These are phyloP conservation scores for Phengaris alcon DNA, from an alignment of 2,888 invertebrate species.

Conservation along the genomic window DNA sequence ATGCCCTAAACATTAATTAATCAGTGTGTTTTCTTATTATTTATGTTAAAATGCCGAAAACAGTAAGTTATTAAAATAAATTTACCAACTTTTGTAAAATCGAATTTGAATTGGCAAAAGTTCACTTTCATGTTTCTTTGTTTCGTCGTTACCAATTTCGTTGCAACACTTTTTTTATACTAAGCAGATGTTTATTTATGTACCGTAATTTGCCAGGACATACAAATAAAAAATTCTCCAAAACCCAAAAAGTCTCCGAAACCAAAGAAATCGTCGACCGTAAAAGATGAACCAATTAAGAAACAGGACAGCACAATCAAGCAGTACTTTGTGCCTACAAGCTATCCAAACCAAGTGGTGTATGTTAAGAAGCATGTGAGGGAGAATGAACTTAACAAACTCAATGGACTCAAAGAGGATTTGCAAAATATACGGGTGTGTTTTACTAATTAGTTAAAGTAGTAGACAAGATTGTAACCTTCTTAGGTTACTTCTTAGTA, in stretches of 20 bases:
- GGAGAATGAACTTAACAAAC: slow-evolving; percentile 68
- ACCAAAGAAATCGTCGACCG: slow-evolving; percentile 45
- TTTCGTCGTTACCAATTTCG: not conserved
- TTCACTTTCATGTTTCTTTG: not conserved
- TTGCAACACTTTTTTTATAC: not conserved
- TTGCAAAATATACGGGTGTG: slow-evolving; percentile 62
- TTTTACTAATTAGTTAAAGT: not conserved
- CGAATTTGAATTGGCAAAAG: not conserved
- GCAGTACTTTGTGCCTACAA: slow-evolving; percentile 59
- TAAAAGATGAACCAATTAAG: slow-evolving; percentile 35
- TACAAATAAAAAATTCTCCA: not conserved
- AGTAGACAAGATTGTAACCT: not conserved
- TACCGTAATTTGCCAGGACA: not conserved
- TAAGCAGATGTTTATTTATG: not conserved
- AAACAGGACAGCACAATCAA: slow-evolving; percentile 48
- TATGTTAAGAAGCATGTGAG: slow-evolving; percentile 66
- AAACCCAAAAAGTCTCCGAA: slow-evolving; percentile 42
- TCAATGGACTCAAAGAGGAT: slow-evolving; percentile 66
- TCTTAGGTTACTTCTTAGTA: not conserved
- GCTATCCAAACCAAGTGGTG: slow-evolving; percentile 65
- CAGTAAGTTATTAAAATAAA: slow-evolving; percentile 32
- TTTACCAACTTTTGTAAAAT: not conserved
- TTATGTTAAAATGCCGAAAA: slow-evolving; percentile 41
- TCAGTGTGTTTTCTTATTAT: not conserved
- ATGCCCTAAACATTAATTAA: not conserved